Base-by-base conservation (phyloP, 2,113 vertebrate species). In the Amblyopsis rosae region DNA sequence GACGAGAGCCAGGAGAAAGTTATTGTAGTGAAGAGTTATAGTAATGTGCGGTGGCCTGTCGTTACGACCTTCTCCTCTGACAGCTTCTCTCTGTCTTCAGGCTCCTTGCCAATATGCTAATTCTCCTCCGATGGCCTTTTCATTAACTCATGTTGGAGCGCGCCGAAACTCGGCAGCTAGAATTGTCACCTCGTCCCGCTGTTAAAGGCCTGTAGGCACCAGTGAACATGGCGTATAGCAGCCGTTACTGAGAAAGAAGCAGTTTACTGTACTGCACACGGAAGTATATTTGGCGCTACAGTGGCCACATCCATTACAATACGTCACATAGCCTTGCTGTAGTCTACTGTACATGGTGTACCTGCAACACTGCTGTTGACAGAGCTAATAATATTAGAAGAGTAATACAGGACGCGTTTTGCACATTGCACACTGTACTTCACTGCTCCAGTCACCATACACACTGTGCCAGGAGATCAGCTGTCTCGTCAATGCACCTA, bases 1-100 rank as follows among this genome's bases (percentile, higher is more conserved):
- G 51, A 1, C 66, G 46, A 69, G 59, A 33, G 62, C 50, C 12
- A 63, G 69, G 41, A 57, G 75, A 67, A 32, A 58, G 12, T 3
- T 16, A 32, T 57, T 57, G 11, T 26, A 57, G 32, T 26, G 32
- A 57, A 58, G 56, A 32, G 56, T 54, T 13, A 54, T 54, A 91
- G 90, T 86, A 85, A 90, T 88, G 89, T 82, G 88, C 92, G 58
- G 62, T 72, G 92, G 94, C 93, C 94, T 93, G 82, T 87, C 90
- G 82, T 94, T 93, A 92, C 91, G 77, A 87, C 79, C 83, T 88
- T 59, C 90, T 92, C 92, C 87, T 73, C 83, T 88, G 78, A 91
- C 92, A 91, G 82, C 86, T 89, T 93, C 91, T 87, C 83, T 87
- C 91, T 91, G 69, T 80, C 78, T 83, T 73, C 75, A 84, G 79